Base-by-base conservation (phyloP, 2,888 invertebrate species). In the Dasypogon diadema region DNA sequence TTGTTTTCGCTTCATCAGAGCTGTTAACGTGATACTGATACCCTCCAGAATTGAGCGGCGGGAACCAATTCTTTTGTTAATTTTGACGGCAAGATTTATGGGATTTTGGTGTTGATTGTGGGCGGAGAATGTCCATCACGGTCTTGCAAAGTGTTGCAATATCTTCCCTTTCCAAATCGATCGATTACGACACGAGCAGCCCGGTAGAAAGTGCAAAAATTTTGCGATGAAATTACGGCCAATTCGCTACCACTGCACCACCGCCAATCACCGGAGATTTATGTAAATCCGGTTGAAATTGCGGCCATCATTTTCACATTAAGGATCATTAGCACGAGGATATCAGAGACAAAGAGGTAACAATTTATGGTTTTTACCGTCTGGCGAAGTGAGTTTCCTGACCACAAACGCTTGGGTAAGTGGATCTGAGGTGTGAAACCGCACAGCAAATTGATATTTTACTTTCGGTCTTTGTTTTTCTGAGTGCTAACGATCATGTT, bases 341-440 rank as follows among this genome's bases (percentile, higher is more conserved):
- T 60, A 60, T 60, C 60, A 60, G 37, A 60, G 37, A 42, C 8
- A 26, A 58, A 34, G 60, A 34, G 60, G 60, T 37, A 37, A 26
- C 60, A 60, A 60, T 60, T 60, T 60, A 60, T 60, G 60, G 6
- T 21, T 51, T 51, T 51, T 16, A 51, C 18, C 51, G 51, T 24
- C 48, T 21, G n/a, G 14, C 10, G 46, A 12, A 56, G n/a, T n/a
- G n/a, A n/a, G 1, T 65, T 65, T 22, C 46, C 12, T 21, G 65
- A 46, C 65, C 65, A 65, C 24, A 65, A 48, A 24, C 22, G n/a
- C 37, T 42, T 37, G 46, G n/a, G 65, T 65, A 65, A 65, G 46
- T 65, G 65, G 48, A 65, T 65, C 65, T 48, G 48, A 65, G 65
- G 65, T 65, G 65, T 65, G 65, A 65, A 65, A 65, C 65, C 65